These are phyloP conservation scores for Lissocephala sabroskyi DNA, from an alignment of 2,888 invertebrate genomes.

Conservation along the genomic window DNA sequence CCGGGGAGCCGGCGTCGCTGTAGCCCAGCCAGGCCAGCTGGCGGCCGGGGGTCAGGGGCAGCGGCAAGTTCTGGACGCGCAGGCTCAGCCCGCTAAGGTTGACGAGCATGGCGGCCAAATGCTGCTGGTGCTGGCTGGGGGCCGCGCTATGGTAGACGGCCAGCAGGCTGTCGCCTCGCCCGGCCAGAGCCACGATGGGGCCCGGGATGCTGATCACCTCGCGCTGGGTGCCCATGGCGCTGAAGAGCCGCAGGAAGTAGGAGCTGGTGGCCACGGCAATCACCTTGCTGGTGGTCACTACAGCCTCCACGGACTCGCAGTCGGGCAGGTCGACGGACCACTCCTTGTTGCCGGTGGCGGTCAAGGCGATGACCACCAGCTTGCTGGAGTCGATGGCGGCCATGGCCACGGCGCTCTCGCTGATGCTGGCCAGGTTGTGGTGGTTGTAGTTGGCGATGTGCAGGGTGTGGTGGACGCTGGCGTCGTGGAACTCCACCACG, in stretches of 20 bases:
- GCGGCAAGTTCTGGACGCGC: slow-evolving; percentile 74
- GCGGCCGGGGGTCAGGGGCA: slow-evolving; percentile 79
- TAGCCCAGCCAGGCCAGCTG: slow-evolving; percentile 85
- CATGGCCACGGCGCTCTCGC: slow-evolving; percentile 84
- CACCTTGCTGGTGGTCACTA: slow-evolving; percentile 80
- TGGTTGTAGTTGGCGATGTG: slow-evolving; percentile 87
- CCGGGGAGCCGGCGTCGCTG: slow-evolving; percentile 86
- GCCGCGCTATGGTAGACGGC: slow-evolving; percentile 79
- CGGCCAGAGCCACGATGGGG: slow-evolving; percentile 80
- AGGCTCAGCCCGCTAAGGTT: slow-evolving; percentile 73
- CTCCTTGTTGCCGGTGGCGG: slow-evolving; percentile 84
- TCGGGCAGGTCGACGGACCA: slow-evolving; percentile 87
- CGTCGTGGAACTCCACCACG: slow-evolving; percentile 97
- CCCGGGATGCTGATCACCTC: slow-evolving; percentile 82
- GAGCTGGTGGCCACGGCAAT: slow-evolving; percentile 85
- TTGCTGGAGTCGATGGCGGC: slow-evolving; percentile 82
- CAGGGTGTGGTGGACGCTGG: slow-evolving; percentile 89
- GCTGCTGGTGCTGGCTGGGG: slow-evolving; percentile 74
- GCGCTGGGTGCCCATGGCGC: slow-evolving; percentile 89
- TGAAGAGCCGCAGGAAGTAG: slow-evolving; percentile 86
- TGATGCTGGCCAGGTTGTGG: slow-evolving; percentile 92
- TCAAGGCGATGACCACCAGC: slow-evolving; percentile 82
- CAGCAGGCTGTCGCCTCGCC: slow-evolving; percentile 76
- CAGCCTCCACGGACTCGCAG: slow-evolving; percentile 82
- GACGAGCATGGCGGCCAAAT: slow-evolving; percentile 75